Evolutionary conservation across 2,888 invertebrate species (phyloP).

Genomic region (Tetanocera ferruginea): DNA sequence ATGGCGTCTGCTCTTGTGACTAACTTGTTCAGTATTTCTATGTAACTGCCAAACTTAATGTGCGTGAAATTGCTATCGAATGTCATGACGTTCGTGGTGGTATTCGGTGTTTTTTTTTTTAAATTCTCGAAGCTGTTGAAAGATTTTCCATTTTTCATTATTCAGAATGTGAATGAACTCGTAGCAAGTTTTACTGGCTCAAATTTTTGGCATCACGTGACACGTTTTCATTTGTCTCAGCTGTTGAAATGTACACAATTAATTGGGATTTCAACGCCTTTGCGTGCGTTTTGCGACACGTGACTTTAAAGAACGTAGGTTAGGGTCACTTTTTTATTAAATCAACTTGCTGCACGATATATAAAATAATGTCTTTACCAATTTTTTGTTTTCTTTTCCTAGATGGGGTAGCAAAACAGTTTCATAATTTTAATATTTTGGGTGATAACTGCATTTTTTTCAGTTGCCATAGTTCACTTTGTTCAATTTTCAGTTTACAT

Average conservation of each 20-base stretch:
- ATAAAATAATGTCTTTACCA: too few relatives aligned
- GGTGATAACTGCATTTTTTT: too few relatives aligned
- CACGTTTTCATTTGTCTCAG: background rate
- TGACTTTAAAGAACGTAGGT: too few relatives aligned
- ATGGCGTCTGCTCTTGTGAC: background rate
- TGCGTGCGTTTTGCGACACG: too few relatives aligned
- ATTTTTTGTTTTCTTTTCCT: too few relatives aligned
- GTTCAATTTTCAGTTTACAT: too few relatives aligned
- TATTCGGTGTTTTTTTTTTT: background rate
- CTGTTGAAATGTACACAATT: background rate
- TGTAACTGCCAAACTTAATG: slow-evolving; percentile 3
- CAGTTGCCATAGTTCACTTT: too few relatives aligned
- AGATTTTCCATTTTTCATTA: background rate
- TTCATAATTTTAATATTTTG: too few relatives aligned
- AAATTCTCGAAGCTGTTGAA: background rate
- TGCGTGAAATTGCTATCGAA: background rate
- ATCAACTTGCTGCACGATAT: too few relatives aligned
- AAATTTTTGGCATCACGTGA: background rate
- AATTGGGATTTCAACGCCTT: background rate
- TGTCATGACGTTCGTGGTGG: background rate
- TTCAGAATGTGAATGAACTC: background rate
- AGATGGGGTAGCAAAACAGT: too few relatives aligned
- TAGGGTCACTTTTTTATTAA: too few relatives aligned
- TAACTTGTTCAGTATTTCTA: background rate
- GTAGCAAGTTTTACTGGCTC: background rate